Base-by-base conservation (phyloP, 2,888 invertebrate species). In the Oegoconia quadripuncta region DNA sequence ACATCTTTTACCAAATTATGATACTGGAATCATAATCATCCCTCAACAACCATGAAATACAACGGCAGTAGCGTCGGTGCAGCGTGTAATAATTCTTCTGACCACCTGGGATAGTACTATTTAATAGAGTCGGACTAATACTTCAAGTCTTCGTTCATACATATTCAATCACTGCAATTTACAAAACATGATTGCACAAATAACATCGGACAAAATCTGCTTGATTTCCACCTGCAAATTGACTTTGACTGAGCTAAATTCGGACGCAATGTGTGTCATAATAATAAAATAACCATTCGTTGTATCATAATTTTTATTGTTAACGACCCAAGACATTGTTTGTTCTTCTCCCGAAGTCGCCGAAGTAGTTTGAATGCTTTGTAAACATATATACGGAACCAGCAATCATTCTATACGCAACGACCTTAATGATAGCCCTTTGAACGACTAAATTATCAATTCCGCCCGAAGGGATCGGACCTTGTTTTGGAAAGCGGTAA, bases 391-490 rank as follows among this genome's bases (percentile, higher is more conserved):
- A 65, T 61, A 64, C 65, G 71, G 64, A 83, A 75, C 86, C 75
- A 55, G 71, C 71, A 86, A 87, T 87, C 83, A 84, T 76, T 74
- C 66, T 70, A 68, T 72, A 69, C 66, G 65, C 70, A 74, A 73
- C 74, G 64, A 60, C 67, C 74, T 73, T 87, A 86, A 87, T 87
- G 74, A 87, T 84, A 84, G 82, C 78, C 79, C 79, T 84, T 72
- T 68, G 72, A 78, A 82, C 74, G 66, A 79, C 84, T 82, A 86
- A 86, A 87, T 87, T 87, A 86, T 86, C 87, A 86, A 84, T 84
- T 79, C 81, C 68, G 82, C 84, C 82, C 75, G 71, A 59, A 80
- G 84, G 84, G 78, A 66, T 63, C 64, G 56, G 59, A 64, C 64
- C 29, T 22, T 29, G 29, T 36, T 36, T 36, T 73, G 72, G 74